Base-by-base conservation (phyloP, 2,797 vertebrate genomes). In the Pseudotriccus pelzelni region DNA sequence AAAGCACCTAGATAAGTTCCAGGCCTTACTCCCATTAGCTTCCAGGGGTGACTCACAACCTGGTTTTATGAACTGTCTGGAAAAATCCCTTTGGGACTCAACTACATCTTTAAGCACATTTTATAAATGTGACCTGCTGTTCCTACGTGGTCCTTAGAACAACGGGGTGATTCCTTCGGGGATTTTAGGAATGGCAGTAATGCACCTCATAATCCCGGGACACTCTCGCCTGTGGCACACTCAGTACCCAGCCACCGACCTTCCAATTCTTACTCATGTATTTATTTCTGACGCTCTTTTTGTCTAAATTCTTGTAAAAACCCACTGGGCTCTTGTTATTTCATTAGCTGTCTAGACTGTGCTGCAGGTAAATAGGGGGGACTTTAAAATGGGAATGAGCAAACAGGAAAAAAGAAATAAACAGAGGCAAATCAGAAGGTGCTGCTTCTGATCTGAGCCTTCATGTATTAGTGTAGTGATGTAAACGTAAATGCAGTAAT, bases 11-110 rank as follows among this genome's bases (percentile, higher is more conserved):
- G 76, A 41, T 72, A 94, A 94, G 69, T 86, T 94, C 84, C 83
- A 94, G 93, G 90, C 89, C 82, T 81, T 68, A 17, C 72, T 93
- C 84, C 80, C 70, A 67, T 79, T 56, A 74, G 74, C 81, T 76
- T 84, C 74, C 88, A 94, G 81, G 2, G 34, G 63, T 93, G 83
- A 89, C 89, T 92, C 80, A 76, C 56, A 22, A 14, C 12, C 9
- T 28, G 41, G 27, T 83, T 95, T 91, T 85, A 92, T 63, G 89
- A 93, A 83, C 64, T 86, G 89, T 4, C 66, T 93, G 84, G 43
- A 89, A 93, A 96, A 94, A 89, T n/a, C 69, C 89, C 84, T 72
- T 22, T 75, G 92, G 90, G 89, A 68, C 66, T 62, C 37, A 63
- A 30, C 78, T 44, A 56, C 67, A 74, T 72, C 79, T 91, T 73